phyloP scores from a whole-genome alignment of 1,140 invertebrate genomes.

The Berghia stephanieae region DNA sequence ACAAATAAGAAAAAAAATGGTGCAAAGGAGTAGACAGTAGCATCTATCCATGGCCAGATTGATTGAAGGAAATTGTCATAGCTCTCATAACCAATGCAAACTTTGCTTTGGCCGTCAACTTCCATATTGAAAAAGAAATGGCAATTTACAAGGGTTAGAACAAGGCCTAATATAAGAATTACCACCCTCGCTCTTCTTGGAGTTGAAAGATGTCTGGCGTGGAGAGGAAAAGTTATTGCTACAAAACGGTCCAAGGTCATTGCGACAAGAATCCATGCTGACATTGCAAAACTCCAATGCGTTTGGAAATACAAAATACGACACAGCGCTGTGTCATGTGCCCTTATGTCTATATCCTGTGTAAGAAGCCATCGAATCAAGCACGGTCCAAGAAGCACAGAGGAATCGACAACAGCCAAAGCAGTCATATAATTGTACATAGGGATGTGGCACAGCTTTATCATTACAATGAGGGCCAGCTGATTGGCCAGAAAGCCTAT shows the following conservation, averaged over 20 bases:
- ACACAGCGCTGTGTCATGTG: constrained; percentile 35
- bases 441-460: constrained; percentile 47
- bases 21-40: constrained; percentile 52
- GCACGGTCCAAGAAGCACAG: constrained; percentile 48
- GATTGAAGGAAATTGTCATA: constrained; percentile 39
- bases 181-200: constrained; percentile 35
- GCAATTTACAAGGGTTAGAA: constrained; percentile 40
- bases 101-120: constrained; percentile 6
- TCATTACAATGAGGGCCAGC: constrained; percentile 55
- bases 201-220: constrained; percentile 37
- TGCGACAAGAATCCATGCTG: constrained; percentile 56
- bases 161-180: constrained; percentile 32
- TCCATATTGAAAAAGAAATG: constrained; percentile 47
- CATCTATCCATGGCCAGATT: constrained; percentile 58
- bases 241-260: constrained; percentile 58
- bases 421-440: constrained; percentile 59
- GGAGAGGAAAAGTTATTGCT: constrained; percentile 53
- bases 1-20: constrained; percentile 51
- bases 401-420: constrained; percentile 54
- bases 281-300: constrained; percentile 48
- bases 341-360: constrained; percentile 34
- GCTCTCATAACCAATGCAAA: constrained; percentile 31
- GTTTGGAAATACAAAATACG: constrained; percentile 41
- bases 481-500: constrained; percentile 59
- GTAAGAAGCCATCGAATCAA: constrained; percentile 42